These are phyloP conservation scores for Elysia chlorotica DNA, from an alignment of 1,140 invertebrate genomes.

Conservation along the genomic window DNA sequence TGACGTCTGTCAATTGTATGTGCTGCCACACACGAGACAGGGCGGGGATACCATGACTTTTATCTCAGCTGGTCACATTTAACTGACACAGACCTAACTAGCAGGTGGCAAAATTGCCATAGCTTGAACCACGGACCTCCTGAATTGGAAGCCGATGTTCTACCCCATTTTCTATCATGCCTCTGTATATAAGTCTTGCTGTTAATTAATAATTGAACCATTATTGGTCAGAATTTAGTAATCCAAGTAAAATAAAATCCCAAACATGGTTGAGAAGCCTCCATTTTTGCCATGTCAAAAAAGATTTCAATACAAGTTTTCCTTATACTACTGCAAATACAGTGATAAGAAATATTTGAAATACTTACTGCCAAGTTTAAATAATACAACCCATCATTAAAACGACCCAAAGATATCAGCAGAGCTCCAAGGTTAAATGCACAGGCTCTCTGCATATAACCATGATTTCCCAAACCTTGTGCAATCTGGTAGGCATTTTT, in stretches of 20 bases:
- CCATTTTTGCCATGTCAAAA: not conserved
- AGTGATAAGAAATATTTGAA: not conserved
- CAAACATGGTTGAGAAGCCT: not conserved
- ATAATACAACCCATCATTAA: slow-evolving; percentile 18
- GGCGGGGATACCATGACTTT: too few species aligned
- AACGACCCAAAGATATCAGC: slow-evolving; percentile 12
- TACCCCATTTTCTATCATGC: too few species aligned
- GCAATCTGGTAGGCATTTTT: slow-evolving; percentile 10
- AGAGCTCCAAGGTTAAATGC: slow-evolving; percentile 23
- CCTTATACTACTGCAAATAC: not conserved
- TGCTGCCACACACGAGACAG: too few species aligned
- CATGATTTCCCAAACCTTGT: not conserved
- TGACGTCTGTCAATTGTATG: too few species aligned
- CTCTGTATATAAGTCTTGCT: too few species aligned
- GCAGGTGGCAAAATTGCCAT: too few species aligned
- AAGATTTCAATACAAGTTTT: not conserved
- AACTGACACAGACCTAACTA: too few species aligned
- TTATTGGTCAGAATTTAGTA: not conserved
- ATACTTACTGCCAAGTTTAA: slow-evolving; percentile 21
- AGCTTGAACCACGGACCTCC: too few species aligned
- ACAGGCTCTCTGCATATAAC: slow-evolving; percentile 24
- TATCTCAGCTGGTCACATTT: too few species aligned
- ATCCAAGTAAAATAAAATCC: not conserved
- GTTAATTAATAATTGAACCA: too few species aligned
- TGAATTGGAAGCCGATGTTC: too few species aligned